phyloP scores from a whole-genome alignment of 2,113 vertebrate species.

The Oophaga pumilio region DNA sequence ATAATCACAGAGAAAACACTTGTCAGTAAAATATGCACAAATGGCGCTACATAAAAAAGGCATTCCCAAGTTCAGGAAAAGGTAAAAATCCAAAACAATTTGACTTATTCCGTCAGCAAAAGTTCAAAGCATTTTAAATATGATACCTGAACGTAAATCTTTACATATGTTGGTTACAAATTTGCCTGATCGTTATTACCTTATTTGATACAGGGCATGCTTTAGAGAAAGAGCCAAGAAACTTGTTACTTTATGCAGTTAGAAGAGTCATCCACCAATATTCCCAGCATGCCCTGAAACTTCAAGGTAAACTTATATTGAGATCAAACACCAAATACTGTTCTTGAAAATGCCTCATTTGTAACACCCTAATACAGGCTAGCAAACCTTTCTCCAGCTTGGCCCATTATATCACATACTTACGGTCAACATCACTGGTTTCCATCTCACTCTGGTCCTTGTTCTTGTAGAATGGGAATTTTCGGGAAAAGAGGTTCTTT shows the following conservation, averaged over 20 bases:
- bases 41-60: conserved; percentile 74
- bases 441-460: conserved; percentile 98
- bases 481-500: conserved; percentile 99
- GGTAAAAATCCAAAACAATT: conserved; percentile 56
- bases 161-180: background rate
- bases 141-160: background rate
- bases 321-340: conserved; percentile 68
- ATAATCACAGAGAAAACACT: conserved; percentile 93
- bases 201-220: conserved; percentile 13
- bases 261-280: conserved; percentile 47
- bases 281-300: conserved; percentile 37
- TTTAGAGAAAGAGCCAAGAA: background rate
- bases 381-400: conserved; percentile 72
- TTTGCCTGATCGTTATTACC: background rate
- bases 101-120: background rate
- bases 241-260: background rate
- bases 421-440: conserved; percentile 98
- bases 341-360: conserved; percentile 76
- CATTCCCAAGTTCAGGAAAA: conserved; percentile 79
- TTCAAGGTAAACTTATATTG: background rate
- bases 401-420: conserved; percentile 79
- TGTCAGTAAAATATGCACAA: conserved; percentile 83
- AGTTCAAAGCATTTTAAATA: background rate
- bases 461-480: conserved; percentile 99
- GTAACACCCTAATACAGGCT: conserved; percentile 77